These are phyloP conservation scores for Phalloptychus januarius DNA, from an alignment of 2,797 vertebrate genomes.

Conservation along the genomic window DNA sequence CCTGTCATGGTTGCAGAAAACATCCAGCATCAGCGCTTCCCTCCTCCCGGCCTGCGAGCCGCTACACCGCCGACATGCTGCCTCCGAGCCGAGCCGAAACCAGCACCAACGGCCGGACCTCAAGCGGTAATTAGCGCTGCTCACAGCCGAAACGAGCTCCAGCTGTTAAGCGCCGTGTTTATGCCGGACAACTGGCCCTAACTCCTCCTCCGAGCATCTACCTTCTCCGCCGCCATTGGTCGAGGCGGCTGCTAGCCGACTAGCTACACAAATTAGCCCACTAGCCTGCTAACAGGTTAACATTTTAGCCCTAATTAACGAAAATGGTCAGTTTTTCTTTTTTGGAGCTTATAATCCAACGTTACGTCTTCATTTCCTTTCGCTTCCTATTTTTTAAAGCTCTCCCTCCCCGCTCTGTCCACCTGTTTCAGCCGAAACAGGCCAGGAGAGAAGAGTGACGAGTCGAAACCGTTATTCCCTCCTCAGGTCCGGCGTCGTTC, in stretches of 20 bases:
- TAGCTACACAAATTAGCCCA: conserved; percentile 76
- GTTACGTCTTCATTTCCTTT: conserved; percentile 33
- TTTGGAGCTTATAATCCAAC: neutral
- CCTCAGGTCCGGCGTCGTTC: conserved; percentile 12
- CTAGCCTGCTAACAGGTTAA: conserved; percentile 64
- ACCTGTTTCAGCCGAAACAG: conserved; percentile 73
- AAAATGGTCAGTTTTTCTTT: neutral
- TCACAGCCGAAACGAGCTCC: neutral
- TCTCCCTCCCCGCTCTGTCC: conserved; percentile 57
- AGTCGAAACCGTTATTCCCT: conserved; percentile 35
- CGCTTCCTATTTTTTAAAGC: conserved; percentile 26
- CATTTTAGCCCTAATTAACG: neutral
- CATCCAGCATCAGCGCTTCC: conserved; percentile 47
- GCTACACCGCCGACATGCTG: neutral
- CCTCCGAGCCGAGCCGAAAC: neutral
- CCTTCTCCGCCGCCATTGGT: conserved; percentile 55
- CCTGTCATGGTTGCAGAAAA: conserved; percentile 35
- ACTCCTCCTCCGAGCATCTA: conserved; percentile 69
- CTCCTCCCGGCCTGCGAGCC: conserved; percentile 1
- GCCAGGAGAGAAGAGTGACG: conserved; percentile 57
- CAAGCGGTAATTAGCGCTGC: neutral
- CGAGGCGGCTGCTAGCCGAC: conserved; percentile 50
- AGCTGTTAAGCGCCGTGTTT: conserved; percentile 8
- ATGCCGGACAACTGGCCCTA: conserved; percentile 33
- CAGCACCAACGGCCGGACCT: neutral